Evolutionary conservation across 2,797 vertebrate genomes (phyloP).

Genomic region (Oceanodroma leucorhoa): DNA sequence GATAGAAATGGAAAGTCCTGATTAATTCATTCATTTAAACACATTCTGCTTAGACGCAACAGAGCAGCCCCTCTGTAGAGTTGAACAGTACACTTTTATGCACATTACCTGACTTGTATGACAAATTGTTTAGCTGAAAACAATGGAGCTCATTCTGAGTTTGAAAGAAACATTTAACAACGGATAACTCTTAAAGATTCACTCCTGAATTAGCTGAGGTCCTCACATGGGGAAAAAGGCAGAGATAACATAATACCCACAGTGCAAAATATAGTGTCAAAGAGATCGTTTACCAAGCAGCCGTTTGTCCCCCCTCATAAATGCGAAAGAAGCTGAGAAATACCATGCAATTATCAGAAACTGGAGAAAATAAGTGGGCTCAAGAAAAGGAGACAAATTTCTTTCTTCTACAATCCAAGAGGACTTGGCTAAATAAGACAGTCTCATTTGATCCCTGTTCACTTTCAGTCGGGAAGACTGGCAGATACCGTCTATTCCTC

Average conservation of each 20-base stretch:
- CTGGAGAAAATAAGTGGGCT: background rate
- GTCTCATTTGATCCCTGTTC: background rate
- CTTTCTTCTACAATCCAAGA: background rate
- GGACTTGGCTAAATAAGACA: background rate
- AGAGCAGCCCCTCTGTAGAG: background rate
- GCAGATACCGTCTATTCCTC: background rate
- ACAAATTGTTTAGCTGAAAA: background rate
- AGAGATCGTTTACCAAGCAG: background rate
- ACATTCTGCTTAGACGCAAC: background rate
- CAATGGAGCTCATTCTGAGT: background rate
- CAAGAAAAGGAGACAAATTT: background rate
- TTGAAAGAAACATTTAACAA: background rate
- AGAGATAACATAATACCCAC: background rate
- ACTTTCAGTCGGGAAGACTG: background rate
- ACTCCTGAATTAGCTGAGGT: background rate
- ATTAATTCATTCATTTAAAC: constrained; percentile 5
- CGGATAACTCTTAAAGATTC: background rate
- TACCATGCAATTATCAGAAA: background rate
- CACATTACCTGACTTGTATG: background rate
- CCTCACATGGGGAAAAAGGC: background rate
- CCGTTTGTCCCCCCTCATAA: background rate
- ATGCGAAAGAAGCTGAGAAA: background rate
- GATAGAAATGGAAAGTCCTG: background rate
- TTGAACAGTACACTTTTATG: background rate
- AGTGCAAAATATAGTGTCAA: background rate